phyloP scores from a whole-genome alignment of 2,113 vertebrate species.

The Dascyllus trimaculatus region DNA sequence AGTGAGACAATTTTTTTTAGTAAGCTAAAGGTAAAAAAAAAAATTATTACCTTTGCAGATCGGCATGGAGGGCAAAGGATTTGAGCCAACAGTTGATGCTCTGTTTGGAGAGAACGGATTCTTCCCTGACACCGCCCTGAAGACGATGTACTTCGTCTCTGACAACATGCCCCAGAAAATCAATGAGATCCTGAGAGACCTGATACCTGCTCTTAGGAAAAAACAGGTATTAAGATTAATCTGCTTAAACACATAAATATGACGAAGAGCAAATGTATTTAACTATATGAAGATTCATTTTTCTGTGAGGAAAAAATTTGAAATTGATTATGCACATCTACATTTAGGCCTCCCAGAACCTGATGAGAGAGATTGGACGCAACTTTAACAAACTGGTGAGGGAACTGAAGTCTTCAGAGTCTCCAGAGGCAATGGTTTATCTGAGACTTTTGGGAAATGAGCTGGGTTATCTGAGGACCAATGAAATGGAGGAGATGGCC shows the following conservation, averaged over 20 bases:
- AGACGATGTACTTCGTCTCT: conserved; percentile 90
- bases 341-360: conserved; percentile 80
- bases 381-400: conserved; percentile 88
- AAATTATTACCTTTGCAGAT: conserved; percentile 80
- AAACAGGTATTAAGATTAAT: conserved; percentile 74
- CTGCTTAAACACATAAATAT: too few species aligned
- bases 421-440: conserved; percentile 92
- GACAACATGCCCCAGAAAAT: conserved; percentile 87
- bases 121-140: conserved; percentile 92
- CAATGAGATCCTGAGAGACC: conserved; percentile 85
- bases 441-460: conserved; percentile 92
- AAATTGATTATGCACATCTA: background rate
- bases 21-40: background rate
- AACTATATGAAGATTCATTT: background rate
- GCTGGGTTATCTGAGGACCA: conserved; percentile 90
- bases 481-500: conserved; percentile 85
- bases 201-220: conserved; percentile 85
- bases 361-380: conserved; percentile 85
- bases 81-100: conserved; percentile 93
- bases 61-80: conserved; percentile 91
- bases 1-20: background rate
- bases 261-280: too few species aligned
- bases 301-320: background rate
- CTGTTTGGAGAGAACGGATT: conserved; percentile 93
- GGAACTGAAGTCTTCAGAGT: conserved; percentile 82